These are phyloP conservation scores for Drosophila simulans DNA, from an alignment of 1,140 invertebrate genomes.

Conservation along the genomic window DNA sequence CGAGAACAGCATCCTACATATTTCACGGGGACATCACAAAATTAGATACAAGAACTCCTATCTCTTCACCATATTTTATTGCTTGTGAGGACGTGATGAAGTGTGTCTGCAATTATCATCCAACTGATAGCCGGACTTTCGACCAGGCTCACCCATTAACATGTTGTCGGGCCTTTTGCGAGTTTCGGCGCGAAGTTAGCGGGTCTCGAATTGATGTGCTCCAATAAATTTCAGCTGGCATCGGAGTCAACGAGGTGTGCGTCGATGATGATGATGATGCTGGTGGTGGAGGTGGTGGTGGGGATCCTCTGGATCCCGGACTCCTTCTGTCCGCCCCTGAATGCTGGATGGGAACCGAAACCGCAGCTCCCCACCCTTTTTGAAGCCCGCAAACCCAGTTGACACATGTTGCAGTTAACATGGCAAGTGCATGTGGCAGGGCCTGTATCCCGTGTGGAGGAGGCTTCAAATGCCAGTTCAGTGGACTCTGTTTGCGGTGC, in stretches of 20 bases:
- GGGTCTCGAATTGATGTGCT: slow-evolving; percentile 40
- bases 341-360: slow-evolving; percentile 7
- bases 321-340: slow-evolving; percentile 11
- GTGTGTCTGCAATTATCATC: slow-evolving; percentile 33
- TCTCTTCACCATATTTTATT: no score
- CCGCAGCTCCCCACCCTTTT: slow-evolving; percentile 17
- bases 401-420: slow-evolving; percentile 65
- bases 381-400: slow-evolving; percentile 47
- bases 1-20: background rate
- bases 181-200: slow-evolving; percentile 13
- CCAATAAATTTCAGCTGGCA: slow-evolving; percentile 39
- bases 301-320: background rate
- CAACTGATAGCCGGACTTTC: slow-evolving; percentile 10
- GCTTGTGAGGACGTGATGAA: slow-evolving; percentile 1
- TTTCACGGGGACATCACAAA: no score
- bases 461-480: slow-evolving; percentile 27
- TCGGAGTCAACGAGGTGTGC: slow-evolving; percentile 23
- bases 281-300: background rate
- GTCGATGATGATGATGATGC: slow-evolving; percentile 3
- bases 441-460: slow-evolving; percentile 15
- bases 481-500: slow-evolving; percentile 52
- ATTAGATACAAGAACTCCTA: no score
- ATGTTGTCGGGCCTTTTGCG: slow-evolving; percentile 16
- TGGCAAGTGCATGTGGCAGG: slow-evolving; percentile 38
- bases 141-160: slow-evolving; percentile 11